Percentiles rank a stretch among this genome's conserved stretches.
Conservation (phyloP, 1,140 invertebrate species). For the Stegodyphus dumicola region DNA sequence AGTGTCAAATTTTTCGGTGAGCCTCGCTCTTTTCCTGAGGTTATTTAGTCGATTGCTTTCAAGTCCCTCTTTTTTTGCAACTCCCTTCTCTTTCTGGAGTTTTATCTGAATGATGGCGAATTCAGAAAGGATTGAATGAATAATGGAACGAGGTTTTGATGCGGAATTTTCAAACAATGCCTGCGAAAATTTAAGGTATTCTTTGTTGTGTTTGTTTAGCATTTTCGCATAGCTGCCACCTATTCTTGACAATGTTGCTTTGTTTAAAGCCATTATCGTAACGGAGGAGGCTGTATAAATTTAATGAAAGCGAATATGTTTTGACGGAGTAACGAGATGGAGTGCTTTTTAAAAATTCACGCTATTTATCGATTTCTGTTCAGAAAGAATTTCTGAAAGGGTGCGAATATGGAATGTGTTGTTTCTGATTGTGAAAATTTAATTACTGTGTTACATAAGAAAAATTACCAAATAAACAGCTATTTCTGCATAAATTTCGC, state of each 20-base stretch:
- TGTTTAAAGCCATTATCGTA: conserved; percentile 40
- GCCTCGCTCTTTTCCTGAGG: conserved; percentile 36
- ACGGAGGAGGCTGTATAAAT: conserved; percentile 20
- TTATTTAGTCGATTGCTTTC: conserved; percentile 40
- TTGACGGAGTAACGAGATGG: background rate
- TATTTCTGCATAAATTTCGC: too few relatives aligned
- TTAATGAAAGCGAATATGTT: conserved; percentile 8
- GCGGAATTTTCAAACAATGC: conserved; percentile 46
- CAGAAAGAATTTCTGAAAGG: background rate
- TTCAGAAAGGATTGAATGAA: conserved; percentile 52
- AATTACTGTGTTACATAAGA: too few relatives aligned
- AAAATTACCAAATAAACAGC: too few relatives aligned
- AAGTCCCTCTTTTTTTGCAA: background rate
- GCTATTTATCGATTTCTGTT: background rate
- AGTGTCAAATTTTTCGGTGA: conserved; percentile 55
- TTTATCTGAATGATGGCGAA: background rate
- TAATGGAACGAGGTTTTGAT: conserved; percentile 54
- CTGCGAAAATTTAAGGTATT: conserved; percentile 9
- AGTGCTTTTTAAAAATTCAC: background rate
- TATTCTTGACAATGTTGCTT: conserved; percentile 36
- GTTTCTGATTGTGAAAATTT: too few relatives aligned
- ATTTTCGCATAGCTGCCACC: background rate
- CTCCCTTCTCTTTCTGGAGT: background rate
- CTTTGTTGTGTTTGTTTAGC: conserved; percentile 30
- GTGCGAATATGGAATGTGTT: background rate